phyloP scores from a whole-genome alignment of 2,888 invertebrate species.

The Pristionchus exspectatus region DNA sequence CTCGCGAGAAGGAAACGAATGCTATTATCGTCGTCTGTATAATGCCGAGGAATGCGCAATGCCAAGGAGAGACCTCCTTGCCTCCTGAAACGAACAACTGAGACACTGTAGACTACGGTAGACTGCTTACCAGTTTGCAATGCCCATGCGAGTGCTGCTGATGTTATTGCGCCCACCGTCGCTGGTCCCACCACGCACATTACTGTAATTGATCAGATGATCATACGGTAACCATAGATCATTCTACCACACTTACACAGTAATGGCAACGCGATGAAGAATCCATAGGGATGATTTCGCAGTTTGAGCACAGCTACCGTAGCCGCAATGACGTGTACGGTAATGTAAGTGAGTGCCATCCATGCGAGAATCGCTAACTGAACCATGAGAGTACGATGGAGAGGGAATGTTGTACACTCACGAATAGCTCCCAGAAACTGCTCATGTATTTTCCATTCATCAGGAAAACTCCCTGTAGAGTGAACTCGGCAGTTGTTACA shows the following conservation, averaged over 20 bases:
- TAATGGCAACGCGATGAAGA: slow-evolving; percentile 63
- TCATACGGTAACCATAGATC: neutral
- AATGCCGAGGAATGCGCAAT: slow-evolving; percentile 71
- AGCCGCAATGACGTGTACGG: slow-evolving; percentile 61
- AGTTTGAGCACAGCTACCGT: slow-evolving; percentile 68
- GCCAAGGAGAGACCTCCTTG: slow-evolving; percentile 65
- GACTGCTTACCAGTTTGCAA: slow-evolving; percentile 59
- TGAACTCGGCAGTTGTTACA: slow-evolving; percentile 38
- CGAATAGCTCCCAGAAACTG: slow-evolving; percentile 53
- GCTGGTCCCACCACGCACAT: slow-evolving; percentile 65
- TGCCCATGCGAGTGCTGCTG: slow-evolving; percentile 64
- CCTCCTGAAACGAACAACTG: slow-evolving; percentile 8
- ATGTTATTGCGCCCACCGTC: slow-evolving; percentile 65
- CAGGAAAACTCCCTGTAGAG: slow-evolving; percentile 34
- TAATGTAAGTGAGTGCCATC: slow-evolving; percentile 55
- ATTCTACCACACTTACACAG: slow-evolving; percentile 57
- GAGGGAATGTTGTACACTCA: slow-evolving; percentile 24
- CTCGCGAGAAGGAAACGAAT: slow-evolving; percentile 67
- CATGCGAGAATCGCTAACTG: slow-evolving; percentile 52
- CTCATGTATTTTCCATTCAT: slow-evolving; percentile 54
- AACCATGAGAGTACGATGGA: neutral
- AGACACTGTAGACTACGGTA: neutral
- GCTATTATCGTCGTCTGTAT: slow-evolving; percentile 70
- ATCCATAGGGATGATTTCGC: slow-evolving; percentile 71
- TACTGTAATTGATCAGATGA: slow-evolving; percentile 57